Conservation (phyloP, 2,888 invertebrate genomes). For the Conchocele bisecta region DNA sequence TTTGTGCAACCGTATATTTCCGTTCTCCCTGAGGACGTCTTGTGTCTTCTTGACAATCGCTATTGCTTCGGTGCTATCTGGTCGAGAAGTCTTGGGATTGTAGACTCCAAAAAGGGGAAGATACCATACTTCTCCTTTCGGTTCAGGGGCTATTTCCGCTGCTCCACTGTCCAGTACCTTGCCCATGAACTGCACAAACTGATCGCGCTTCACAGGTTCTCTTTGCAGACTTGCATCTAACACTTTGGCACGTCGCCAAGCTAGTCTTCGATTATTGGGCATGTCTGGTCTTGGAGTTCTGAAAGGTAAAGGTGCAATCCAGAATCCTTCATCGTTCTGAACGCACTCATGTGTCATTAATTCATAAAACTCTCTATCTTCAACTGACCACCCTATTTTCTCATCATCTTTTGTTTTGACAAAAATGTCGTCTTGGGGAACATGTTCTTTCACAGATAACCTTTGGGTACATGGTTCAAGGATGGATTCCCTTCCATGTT, state of each 20-base stretch:
- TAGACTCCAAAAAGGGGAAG: constrained; percentile 53
- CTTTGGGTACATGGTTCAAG: constrained; percentile 21
- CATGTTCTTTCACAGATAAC: not conserved
- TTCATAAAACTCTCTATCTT: constrained; percentile 48
- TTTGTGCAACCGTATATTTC: constrained; percentile 56
- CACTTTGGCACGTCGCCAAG: constrained; percentile 23
- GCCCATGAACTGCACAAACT: constrained; percentile 52
- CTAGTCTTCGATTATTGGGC: constrained; percentile 38
- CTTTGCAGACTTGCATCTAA: constrained; percentile 35
- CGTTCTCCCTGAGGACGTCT: constrained; percentile 9
- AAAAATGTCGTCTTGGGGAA: not conserved
- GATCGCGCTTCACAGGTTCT: constrained; percentile 34
- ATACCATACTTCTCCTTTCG: constrained; percentile 48
- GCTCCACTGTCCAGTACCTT: constrained; percentile 35
- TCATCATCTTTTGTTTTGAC: not conserved
- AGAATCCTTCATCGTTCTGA: constrained; percentile 31
- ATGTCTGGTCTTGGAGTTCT: constrained; percentile 12
- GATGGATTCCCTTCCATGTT: constrained; percentile 22
- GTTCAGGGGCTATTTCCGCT: constrained; percentile 49
- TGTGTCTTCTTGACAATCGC: constrained; percentile 43
- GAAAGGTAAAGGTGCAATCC: constrained; percentile 52
- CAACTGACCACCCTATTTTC: constrained; percentile 35
- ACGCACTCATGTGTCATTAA: too few relatives aligned
- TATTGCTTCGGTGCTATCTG: constrained; percentile 16
- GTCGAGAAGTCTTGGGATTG: constrained; percentile 37